Percentiles rank a stretch among this genome's conserved stretches.
Evolutionary conservation across 2,113 vertebrate genomes (phyloP).

Genomic region (Dermatemys mawii): DNA sequence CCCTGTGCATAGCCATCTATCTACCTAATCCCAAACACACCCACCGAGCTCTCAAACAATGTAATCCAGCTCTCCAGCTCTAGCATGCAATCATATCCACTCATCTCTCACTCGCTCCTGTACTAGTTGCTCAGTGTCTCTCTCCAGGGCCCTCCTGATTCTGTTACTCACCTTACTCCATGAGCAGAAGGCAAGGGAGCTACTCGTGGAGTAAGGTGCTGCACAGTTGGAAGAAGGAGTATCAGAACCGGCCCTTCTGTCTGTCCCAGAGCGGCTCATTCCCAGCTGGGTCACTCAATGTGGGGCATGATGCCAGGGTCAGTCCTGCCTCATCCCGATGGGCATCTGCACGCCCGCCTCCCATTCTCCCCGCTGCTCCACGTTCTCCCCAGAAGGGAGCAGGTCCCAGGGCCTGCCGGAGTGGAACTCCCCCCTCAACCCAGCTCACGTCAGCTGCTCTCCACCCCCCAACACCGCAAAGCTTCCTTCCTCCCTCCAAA

Average conservation of each 20-base stretch:
- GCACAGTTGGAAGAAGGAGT: no score
- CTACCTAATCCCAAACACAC: not conserved
- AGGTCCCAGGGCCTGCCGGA: no score
- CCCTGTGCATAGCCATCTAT: no score
- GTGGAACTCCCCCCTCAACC: no score
- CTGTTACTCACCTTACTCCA: not conserved
- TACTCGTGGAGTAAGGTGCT: not conserved
- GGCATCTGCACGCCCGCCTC: not conserved
- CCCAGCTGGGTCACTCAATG: fast-evolving
- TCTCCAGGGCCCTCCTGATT: not conserved
- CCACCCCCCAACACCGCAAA: no score
- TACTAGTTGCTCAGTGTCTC: not conserved
- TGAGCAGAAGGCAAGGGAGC: not conserved
- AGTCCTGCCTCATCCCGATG: no score
- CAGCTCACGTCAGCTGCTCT: not conserved
- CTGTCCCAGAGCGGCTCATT: not conserved
- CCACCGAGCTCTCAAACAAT: no score
- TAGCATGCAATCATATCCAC: no score
- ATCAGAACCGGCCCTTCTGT: not conserved
- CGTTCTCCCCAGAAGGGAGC: not conserved
- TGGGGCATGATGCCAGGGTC: not conserved
- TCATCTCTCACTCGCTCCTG: not conserved
- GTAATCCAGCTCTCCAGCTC: not conserved
- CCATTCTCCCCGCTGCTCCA: no score
- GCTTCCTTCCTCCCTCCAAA: not conserved